Percentiles rank a stretch among this genome's conserved stretches.
phyloP scores from a whole-genome alignment of 2,888 invertebrate species.

The Acleris laterana region DNA sequence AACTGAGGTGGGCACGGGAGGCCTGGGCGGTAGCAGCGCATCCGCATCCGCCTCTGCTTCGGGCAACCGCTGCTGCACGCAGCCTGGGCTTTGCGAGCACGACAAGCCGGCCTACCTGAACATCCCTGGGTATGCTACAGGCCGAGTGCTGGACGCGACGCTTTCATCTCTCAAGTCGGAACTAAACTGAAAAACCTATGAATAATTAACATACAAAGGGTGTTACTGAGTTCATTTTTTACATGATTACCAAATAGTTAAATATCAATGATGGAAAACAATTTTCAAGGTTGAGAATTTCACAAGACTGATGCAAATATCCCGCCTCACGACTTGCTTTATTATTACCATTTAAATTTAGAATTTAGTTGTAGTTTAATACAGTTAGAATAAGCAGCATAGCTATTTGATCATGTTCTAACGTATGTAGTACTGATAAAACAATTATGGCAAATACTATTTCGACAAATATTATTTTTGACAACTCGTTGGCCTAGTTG shows the following conservation, averaged over 20 bases:
- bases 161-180: slow-evolving; percentile 78
- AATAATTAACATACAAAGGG: slow-evolving; percentile 25
- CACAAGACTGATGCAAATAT: slow-evolving; percentile 85
- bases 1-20: slow-evolving; percentile 57
- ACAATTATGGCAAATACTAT: slow-evolving; percentile 7
- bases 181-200: slow-evolving; percentile 67
- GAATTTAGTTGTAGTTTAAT: slow-evolving; percentile 74
- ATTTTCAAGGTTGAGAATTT: slow-evolving; percentile 82
- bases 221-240: slow-evolving; percentile 65
- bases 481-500: too few species aligned
- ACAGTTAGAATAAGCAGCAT: slow-evolving; percentile 63
- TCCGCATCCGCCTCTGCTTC: slow-evolving; percentile 46
- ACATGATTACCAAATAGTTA: slow-evolving; percentile 80
- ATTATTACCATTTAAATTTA: slow-evolving; percentile 83
- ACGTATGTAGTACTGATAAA: slow-evolving; percentile 33
- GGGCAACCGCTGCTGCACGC: slow-evolving; percentile 74
- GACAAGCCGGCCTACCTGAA: slow-evolving; percentile 82
- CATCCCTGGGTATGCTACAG: slow-evolving; percentile 79
- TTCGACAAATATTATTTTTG: too few species aligned
- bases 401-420: slow-evolving; percentile 65
- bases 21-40: slow-evolving; percentile 49
- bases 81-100: slow-evolving; percentile 80
- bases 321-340: slow-evolving; percentile 85
- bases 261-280: slow-evolving; percentile 66
- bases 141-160: slow-evolving; percentile 77